These are phyloP conservation scores for Drosophila pectinifera DNA, from an alignment of 1,140 invertebrate genomes.

Conservation along the genomic window DNA sequence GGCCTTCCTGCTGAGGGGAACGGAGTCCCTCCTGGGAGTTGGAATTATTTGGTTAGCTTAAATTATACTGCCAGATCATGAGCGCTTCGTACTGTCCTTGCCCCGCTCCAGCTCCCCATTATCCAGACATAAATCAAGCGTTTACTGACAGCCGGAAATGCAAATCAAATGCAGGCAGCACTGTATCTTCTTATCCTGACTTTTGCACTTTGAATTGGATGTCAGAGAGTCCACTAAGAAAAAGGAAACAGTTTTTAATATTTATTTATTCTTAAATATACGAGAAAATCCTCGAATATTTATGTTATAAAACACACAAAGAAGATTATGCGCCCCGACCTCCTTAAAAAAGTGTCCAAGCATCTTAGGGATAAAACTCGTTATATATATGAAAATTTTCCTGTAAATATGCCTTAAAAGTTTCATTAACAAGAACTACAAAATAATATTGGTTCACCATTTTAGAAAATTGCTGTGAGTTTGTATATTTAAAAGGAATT, in stretches of 20 bases:
- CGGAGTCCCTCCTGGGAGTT: conserved; percentile 46
- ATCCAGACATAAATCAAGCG: conserved; percentile 62
- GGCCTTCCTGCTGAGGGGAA: conserved; percentile 2
- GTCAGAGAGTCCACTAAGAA: not conserved
- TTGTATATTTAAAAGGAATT: conserved; percentile 9
- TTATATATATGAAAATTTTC: no score
- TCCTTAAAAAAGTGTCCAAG: no score
- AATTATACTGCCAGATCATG: conserved; percentile 65
- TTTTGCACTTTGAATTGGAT: not conserved
- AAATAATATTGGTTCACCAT: no score
- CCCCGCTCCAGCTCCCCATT: not conserved
- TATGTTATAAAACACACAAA: no score
- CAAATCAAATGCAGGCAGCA: conserved; percentile 61
- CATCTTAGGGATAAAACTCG: no score
- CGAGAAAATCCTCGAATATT: no score
- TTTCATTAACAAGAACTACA: no score
- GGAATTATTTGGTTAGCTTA: conserved; percentile 77
- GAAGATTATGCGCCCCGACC: no score
- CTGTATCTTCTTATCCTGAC: not conserved
- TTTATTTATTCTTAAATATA: no score
- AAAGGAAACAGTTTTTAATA: not conserved
- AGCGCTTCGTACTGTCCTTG: conserved; percentile 5
- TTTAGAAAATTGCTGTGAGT: no score
- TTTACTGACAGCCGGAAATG: conserved; percentile 67
- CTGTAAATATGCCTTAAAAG: no score